These are phyloP conservation scores for Hyppa rectilinea DNA, from an alignment of 2,888 invertebrate species.

Conservation along the genomic window DNA sequence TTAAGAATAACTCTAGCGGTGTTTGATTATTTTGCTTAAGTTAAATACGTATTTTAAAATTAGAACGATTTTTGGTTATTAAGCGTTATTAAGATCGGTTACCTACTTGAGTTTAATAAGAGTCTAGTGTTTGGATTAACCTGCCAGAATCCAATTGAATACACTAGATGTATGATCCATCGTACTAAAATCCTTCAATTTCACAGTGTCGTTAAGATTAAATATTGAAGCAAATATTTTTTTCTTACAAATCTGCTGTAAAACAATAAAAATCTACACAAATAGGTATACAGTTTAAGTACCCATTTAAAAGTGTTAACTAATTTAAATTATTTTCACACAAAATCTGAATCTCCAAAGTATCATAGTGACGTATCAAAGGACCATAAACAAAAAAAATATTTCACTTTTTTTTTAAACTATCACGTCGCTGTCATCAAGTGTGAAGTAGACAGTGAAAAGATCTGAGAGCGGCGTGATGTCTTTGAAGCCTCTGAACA, in stretches of 20 bases:
- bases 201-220: too few species aligned
- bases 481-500: conserved; percentile 78
- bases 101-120: too few species aligned
- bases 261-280: neutral
- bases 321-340: too few species aligned
- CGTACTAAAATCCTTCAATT: neutral
- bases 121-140: too few species aligned
- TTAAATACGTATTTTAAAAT: neutral
- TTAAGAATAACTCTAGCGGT: conserved; percentile 15
- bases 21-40: conserved; percentile 5
- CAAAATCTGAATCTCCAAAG: conserved; percentile 4
- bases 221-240: too few species aligned
- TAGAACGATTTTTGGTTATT: neutral
- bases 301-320: neutral
- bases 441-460: conserved; percentile 74
- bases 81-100: neutral
- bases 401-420: conserved; percentile 64
- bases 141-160: neutral
- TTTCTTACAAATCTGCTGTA: neutral
- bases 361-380: conserved; percentile 6
- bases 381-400: conserved; percentile 36
- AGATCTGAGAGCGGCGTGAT: conserved; percentile 78
- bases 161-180: neutral
- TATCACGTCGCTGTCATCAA: conserved; percentile 64
- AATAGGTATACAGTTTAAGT: neutral